These are phyloP conservation scores for Listrodromus nycthemerus DNA, from an alignment of 2,888 invertebrate genomes.

Conservation along the genomic window DNA sequence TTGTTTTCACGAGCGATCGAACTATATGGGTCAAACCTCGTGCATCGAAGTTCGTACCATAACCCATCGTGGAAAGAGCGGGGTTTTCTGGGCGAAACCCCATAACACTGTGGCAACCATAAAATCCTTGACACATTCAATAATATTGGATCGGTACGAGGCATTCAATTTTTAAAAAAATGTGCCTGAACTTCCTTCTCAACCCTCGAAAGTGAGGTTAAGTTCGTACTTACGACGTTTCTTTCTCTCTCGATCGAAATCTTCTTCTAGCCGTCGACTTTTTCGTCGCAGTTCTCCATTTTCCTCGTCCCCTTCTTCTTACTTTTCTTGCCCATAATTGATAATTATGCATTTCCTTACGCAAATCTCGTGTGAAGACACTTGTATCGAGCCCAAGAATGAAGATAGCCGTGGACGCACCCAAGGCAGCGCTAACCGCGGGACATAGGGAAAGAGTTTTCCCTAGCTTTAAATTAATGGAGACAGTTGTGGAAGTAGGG, in stretches of 20 bases:
- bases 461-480: conserved; percentile 16
- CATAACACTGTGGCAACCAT: conserved; percentile 22
- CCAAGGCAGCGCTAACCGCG: neutral
- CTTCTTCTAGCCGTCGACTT: conserved; percentile 47
- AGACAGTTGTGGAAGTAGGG: conserved; percentile 1
- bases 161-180: conserved; percentile 41
- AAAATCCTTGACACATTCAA: conserved; percentile 33
- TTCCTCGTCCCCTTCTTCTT: conserved; percentile 40
- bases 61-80: conserved; percentile 31
- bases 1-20: conserved; percentile 12
- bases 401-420: conserved; percentile 24
- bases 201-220: conserved; percentile 32
- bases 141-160: conserved; percentile 25
- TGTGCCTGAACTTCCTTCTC: neutral
- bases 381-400: conserved; percentile 53
- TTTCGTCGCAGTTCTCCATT: conserved; percentile 30
- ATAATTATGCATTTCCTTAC: conserved; percentile 21
- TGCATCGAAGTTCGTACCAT: conserved; percentile 21
- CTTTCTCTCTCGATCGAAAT: conserved; percentile 33
- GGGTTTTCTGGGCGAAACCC: conserved; percentile 9
- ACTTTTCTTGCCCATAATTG: conserved; percentile 48
- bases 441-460: conserved; percentile 1
- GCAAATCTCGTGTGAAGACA: conserved; percentile 44
- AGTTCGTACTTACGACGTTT: conserved; percentile 49
- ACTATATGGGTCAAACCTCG: conserved; percentile 32